phyloP scores from a whole-genome alignment of 2,888 invertebrate genomes.

The Incurvaria masculella region DNA sequence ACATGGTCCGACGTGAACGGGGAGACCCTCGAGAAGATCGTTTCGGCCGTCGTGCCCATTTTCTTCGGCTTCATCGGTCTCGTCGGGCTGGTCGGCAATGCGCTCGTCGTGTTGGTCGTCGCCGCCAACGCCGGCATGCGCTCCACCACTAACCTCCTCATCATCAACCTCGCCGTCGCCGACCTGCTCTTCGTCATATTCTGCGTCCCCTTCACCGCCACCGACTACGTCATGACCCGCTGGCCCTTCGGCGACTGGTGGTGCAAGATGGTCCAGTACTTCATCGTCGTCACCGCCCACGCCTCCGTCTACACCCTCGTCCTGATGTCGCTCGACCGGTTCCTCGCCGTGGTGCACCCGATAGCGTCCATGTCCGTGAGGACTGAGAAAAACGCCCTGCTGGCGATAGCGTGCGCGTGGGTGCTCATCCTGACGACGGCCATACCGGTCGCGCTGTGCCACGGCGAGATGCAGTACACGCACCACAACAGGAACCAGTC shows the following conservation, averaged over 20 bases:
- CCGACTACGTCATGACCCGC: slow-evolving; percentile 79
- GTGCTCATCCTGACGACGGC: slow-evolving; percentile 73
- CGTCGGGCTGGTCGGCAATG: slow-evolving; percentile 86
- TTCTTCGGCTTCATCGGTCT: slow-evolving; percentile 84
- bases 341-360: slow-evolving; percentile 91
- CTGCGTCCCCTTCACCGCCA: slow-evolving; percentile 93
- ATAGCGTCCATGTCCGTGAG: slow-evolving; percentile 83
- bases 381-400: slow-evolving; percentile 76
- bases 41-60: slow-evolving; percentile 71
- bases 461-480: slow-evolving; percentile 68
- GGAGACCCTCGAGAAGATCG: slow-evolving; percentile 60
- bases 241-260: slow-evolving; percentile 91
- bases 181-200: slow-evolving; percentile 90
- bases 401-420: slow-evolving; percentile 80
- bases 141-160: slow-evolving; percentile 88
- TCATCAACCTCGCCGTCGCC: slow-evolving; percentile 86
- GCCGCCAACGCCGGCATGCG: slow-evolving; percentile 88
- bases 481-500: slow-evolving; percentile 62
- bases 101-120: slow-evolving; percentile 84
- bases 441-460: slow-evolving; percentile 74
- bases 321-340: slow-evolving; percentile 89
- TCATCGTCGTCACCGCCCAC: slow-evolving; percentile 89
- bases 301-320: slow-evolving; percentile 92
- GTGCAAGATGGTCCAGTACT: slow-evolving; percentile 89
- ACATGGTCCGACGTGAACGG: slow-evolving; percentile 26